Base-by-base conservation (phyloP, 2,797 vertebrate genomes). In the Pipistrellus kuhlii region DNA sequence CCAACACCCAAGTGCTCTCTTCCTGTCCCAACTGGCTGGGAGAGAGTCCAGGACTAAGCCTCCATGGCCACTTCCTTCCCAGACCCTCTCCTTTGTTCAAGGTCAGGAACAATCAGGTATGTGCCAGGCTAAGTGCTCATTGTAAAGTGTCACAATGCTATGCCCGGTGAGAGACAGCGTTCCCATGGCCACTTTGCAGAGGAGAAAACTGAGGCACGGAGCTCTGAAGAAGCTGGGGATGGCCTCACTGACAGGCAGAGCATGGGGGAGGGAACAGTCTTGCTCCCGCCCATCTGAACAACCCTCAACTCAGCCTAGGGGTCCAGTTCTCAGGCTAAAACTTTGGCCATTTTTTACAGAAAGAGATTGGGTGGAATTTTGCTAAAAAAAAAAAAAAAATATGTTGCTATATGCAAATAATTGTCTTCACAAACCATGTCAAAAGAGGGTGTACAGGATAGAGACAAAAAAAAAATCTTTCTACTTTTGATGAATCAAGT, bases 401-500 rank as follows among this genome's bases (percentile, higher is more conserved):
- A 73, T 51, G 5, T 85, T 71, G 32, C 66, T 68, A 57, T 17
- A 48, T 71, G 72, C 73, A 93, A 90, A 75, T 75, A 69, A 87
- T 53, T 86, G 35, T 83, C 59, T 88, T 86, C 48, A 77, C n/a
- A 93, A 94, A 85, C 71, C 46, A 75, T 17, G 55, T 85, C 85
- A 93, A 57, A 94, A 51, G 30, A 91, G 13, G 73, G 77, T 12
- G 23, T 13, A 80, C 14, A 68, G 62, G 25, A 90, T n/a, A 68
- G 20, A 57, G 51, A 76, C 55, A 10, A 9, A 48, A 51, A 35
- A 53, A 48, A 53, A 55, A 12, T 4, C 13, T 88, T 96, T 94
- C 86, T 55, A 44, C 7, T 48, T 62, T 82, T 77, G 68, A 91
- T 91, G 83, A 93, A 95, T 77, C 84, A 85, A 88, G 35, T 68